Base-by-base conservation (phyloP, 2,113 vertebrate species). In the Passer montanus region DNA sequence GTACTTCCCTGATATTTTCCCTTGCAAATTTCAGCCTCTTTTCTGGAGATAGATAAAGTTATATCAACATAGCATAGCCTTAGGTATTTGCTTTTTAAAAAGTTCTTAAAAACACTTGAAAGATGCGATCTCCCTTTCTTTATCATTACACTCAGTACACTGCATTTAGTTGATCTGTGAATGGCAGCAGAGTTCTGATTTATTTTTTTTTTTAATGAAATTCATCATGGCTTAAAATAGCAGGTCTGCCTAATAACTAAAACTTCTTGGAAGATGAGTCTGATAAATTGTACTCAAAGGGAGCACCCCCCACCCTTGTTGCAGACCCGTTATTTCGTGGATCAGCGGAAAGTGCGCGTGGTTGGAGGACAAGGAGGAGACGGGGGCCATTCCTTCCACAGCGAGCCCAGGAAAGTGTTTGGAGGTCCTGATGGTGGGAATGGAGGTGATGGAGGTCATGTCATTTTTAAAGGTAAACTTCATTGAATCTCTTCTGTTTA, bases 401-500 rank as follows among this genome's bases (percentile, higher is more conserved):
- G 99, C 9, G 99, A 99, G 60, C 99, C 99, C 41, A 96, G 99
- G 24, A 99, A 99, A 96, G 97, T 99, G 80, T 99, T 98, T 93
- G 99, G 99, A 6, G 99, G 99, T n/a, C 99, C 99, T 0, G 98
- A 99, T 31, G 99, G 99, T 27, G 99, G 99, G 21, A 98, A 99
- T 9, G 99, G 99, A 46, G 99, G 99, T 19, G 96, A 98, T 43
- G 99, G 99, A 2, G 99, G 99, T 62, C 98, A 98, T 21, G 82
- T 99, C 41, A 97, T 99, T 90, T 97, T 99, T 76, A 99, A 98
- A 98, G 99, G 99, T 98, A 97, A 59, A 43, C 9, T 68, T 78
- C 17, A 7, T 4, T 41, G 14, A 24, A 18, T 72, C 33, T 53
- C 11, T n/a, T 58, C 49, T 43, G 9, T 9, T 70, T 50, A 0